phyloP scores from a whole-genome alignment of 2,888 invertebrate species.

The Rhogogaster chlorosoma region DNA sequence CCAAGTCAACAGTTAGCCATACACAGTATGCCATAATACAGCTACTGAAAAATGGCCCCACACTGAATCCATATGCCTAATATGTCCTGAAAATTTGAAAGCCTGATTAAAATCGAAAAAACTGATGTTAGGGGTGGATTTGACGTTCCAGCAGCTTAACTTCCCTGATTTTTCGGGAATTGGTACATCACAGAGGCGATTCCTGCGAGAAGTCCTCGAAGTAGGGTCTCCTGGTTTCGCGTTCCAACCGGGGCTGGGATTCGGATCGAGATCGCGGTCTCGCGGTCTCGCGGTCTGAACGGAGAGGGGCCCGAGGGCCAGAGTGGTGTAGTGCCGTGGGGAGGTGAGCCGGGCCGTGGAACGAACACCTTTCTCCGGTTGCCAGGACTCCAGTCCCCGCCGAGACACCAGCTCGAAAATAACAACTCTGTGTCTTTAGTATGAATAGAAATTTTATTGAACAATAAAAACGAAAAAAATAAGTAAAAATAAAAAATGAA shows the following conservation, averaged over 20 bases:
- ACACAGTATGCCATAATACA: constrained; percentile 24
- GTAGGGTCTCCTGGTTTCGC: not conserved
- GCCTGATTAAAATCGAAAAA: not conserved
- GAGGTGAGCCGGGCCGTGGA: constrained; percentile 48
- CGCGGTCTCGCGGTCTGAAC: constrained; percentile 28
- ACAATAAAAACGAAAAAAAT: not conserved
- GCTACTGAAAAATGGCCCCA: not conserved
- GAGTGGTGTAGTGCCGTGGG: constrained; percentile 37
- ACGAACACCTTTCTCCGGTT: constrained; percentile 49
- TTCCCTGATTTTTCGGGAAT: not conserved
- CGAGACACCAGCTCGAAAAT: constrained; percentile 51
- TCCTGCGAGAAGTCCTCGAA: not conserved
- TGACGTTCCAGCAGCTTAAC: not conserved
- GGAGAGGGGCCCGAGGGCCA: constrained; percentile 37
- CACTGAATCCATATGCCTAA: not conserved
- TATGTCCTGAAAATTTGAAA: not conserved
- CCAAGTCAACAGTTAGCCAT: constrained; percentile 47
- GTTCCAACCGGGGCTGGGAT: not conserved
- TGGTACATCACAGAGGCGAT: not conserved
- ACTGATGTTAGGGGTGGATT: not conserved
- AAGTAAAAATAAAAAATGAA: not conserved
- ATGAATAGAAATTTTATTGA: not conserved
- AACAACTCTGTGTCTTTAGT: constrained; percentile 37
- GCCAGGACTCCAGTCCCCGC: constrained; percentile 50
- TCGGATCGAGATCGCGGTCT: constrained; percentile 44